Percentiles rank a stretch among this genome's conserved stretches.
phyloP scores from a whole-genome alignment of 2,797 vertebrate genomes.

The Gambusia yucatana region DNA sequence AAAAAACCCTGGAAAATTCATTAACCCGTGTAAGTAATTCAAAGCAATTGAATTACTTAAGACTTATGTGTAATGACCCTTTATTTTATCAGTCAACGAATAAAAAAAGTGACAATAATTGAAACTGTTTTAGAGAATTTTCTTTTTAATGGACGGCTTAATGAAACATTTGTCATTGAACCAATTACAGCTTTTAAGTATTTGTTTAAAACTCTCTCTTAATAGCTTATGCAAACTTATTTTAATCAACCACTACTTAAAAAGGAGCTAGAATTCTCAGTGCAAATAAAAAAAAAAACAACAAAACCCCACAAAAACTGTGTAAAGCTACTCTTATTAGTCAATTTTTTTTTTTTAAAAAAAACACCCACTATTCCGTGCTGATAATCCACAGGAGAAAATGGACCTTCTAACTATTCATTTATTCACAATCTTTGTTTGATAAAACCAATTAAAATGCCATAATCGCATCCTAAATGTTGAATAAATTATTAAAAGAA shows the following conservation, averaged over 20 bases:
- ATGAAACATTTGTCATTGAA: neutral
- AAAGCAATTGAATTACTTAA: neutral
- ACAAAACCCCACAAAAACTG: no score
- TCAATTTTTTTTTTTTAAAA: neutral
- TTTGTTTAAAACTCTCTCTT: neutral
- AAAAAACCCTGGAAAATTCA: no score
- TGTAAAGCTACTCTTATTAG: neutral
- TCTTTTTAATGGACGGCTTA: neutral
- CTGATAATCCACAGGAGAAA: neutral
- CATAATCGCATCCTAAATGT: neutral
- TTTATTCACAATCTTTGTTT: slow-evolving; percentile 1
- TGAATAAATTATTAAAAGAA: neutral
- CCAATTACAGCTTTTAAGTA: neutral
- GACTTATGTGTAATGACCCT: neutral
- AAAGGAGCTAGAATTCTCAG: neutral
- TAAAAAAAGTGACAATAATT: neutral
- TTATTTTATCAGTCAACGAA: neutral
- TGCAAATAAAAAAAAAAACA: neutral
- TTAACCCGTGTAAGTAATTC: no score
- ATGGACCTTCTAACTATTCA: neutral
- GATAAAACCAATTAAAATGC: slow-evolving; percentile 7
- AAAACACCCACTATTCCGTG: neutral
- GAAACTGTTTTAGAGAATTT: neutral
- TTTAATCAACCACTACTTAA: neutral
- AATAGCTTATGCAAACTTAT: neutral